Percentiles rank a stretch among this genome's conserved stretches.
These are phyloP conservation scores for Gallinago stenura DNA, from an alignment of 2,797 vertebrate genomes.

Conservation along the genomic window DNA sequence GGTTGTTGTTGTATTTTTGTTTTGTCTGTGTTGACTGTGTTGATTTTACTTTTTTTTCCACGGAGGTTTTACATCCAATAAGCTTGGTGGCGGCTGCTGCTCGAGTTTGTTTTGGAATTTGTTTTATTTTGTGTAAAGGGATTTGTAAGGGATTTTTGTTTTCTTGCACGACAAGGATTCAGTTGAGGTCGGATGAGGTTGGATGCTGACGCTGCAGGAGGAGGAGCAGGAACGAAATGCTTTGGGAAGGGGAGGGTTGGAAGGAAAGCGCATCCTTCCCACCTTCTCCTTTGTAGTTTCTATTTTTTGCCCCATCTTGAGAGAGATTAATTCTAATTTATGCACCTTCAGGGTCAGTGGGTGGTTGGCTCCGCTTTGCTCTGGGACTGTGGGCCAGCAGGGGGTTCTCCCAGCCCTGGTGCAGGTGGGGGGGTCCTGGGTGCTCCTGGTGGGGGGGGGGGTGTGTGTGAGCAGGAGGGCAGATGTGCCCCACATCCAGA, in stretches of 20 bases:
- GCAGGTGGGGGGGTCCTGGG: background rate
- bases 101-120: background rate
- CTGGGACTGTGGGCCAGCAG: background rate
- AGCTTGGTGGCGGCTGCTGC: background rate
- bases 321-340: background rate
- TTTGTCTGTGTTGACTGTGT: background rate
- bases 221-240: background rate
- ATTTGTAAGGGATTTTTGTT: slow-evolving; percentile 14
- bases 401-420: background rate
- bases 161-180: background rate
- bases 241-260: background rate
- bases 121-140: background rate
- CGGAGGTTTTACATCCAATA: background rate
- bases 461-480: too few species aligned
- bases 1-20: background rate
- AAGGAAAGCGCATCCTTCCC: background rate
- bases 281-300: background rate
- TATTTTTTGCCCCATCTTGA: background rate
- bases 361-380: background rate
- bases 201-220: background rate
- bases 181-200: background rate
- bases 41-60: background rate
- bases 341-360: background rate
- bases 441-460: background rate
- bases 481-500: background rate